A percentile compares a stretch with the other conserved stretches of the same genome.
Evolutionary conservation across 2,888 invertebrate species (phyloP).

Genomic region (Cephus rjabovi): DNA sequence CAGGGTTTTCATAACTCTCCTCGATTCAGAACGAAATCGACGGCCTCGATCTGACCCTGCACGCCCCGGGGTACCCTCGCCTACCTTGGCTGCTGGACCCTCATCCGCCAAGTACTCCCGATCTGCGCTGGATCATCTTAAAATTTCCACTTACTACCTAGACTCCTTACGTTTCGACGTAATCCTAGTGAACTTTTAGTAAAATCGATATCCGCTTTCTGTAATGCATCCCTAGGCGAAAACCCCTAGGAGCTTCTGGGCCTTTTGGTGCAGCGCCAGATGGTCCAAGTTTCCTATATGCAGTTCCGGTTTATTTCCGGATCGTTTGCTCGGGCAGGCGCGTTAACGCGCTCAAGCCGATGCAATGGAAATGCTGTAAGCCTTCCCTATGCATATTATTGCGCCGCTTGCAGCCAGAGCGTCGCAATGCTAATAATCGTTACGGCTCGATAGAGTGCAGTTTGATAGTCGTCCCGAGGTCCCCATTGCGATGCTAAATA

Average conservation of each 20-base stretch:
- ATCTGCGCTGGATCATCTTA: background rate
- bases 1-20: constrained; percentile 51
- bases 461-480: constrained; percentile 22
- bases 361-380: constrained; percentile 60
- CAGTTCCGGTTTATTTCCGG: constrained; percentile 60
- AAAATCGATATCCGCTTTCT: background rate
- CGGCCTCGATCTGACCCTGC: constrained; percentile 15
- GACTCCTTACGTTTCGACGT: background rate
- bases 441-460: constrained; percentile 51
- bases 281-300: constrained; percentile 51
- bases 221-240: background rate
- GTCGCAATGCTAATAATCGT: constrained; percentile 57
- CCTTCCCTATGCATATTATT: constrained; percentile 58
- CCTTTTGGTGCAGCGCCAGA: constrained; percentile 38
- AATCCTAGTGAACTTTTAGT: background rate
- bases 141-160: background rate
- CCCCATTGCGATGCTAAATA: background rate
- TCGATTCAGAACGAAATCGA: constrained; percentile 16
- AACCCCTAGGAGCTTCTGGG: constrained; percentile 10
- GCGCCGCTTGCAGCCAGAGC: constrained; percentile 48
- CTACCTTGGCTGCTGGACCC: background rate
- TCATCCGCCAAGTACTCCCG: too few relatives aligned
- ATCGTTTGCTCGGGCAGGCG: constrained; percentile 51
- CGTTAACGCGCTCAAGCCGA: constrained; percentile 51
- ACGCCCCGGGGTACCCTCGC: constrained; percentile 1